Evolutionary conservation across 1,140 invertebrate genomes (phyloP), one percentile per base, ranked within the genome.

Genomic region (Aporrectodea caliginosa): DNA sequence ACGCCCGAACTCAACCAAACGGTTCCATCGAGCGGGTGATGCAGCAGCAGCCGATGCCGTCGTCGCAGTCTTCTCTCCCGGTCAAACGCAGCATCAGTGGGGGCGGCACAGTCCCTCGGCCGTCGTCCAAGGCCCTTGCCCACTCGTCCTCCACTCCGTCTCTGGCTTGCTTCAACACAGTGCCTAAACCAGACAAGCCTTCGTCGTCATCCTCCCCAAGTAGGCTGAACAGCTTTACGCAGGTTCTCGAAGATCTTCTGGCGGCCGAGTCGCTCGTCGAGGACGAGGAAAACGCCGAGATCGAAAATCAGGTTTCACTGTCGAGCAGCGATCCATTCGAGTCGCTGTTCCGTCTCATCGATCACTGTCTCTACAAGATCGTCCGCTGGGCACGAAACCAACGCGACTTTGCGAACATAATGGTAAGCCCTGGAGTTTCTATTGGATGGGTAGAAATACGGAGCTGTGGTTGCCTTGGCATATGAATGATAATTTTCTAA

Each of bases 341-440:
- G 43, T 87, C 84, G 77, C 80, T 87, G 81, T 82, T 89, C 74
- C 87, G 88, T 77, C 78, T 98, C 79, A 95, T 96, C 68, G 97
- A 98, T 88, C 94, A 97, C 88, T 90, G 96, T 43, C 91, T 99
- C 0, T 98, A 98, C 87, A 97, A 98, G 90, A 96, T 99, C 83
- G 97, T 99, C 77, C 96, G 97, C 86, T 99, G 97, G 97, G 98
- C 96, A 89, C 95, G 98, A 88, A 97, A 95, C 88, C 89, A 98
- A 85, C 96, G 96, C 16, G 91, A 98, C 1, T 98, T 99, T 87
- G n/a, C n/a, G n/a, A n/a, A n/a, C n/a, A n/a, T n/a, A n/a, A n/a
- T n/a, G n/a, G n/a, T n/a, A n/a, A n/a, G n/a, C n/a, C n/a, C n/a
- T n/a, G n/a, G n/a, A n/a, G n/a, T n/a, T n/a, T n/a, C n/a, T n/a